phyloP scores from a whole-genome alignment of 2,888 invertebrate genomes.

The Byasa hedistus region DNA sequence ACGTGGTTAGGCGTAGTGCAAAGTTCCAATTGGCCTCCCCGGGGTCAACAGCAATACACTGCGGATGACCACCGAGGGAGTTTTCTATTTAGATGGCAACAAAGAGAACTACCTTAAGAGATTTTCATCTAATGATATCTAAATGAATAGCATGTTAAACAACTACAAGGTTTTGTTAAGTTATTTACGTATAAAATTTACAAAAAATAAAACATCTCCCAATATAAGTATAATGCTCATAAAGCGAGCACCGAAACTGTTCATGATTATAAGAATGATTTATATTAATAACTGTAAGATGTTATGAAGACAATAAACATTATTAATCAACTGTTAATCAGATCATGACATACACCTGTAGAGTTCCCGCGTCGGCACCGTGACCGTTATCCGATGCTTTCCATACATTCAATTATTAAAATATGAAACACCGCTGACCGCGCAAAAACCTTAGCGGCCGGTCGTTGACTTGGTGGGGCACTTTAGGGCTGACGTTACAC shows the following conservation, averaged over 20 bases:
- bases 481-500: slow-evolving; percentile 74
- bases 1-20: too few relatives aligned
- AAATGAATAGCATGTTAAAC: too few relatives aligned
- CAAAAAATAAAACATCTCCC: not conserved
- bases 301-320: slow-evolving; percentile 3
- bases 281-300: not conserved
- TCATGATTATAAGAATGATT: not conserved
- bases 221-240: not conserved
- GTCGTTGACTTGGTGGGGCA: slow-evolving; percentile 75
- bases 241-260: not conserved
- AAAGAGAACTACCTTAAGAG: too few relatives aligned
- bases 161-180: too few relatives aligned
- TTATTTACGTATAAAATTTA: not conserved
- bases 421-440: slow-evolving; percentile 66
- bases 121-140: too few relatives aligned
- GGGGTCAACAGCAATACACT: too few relatives aligned
- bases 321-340: not conserved
- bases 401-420: slow-evolving; percentile 75
- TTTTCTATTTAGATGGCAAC: too few relatives aligned
- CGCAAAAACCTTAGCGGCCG: slow-evolving; percentile 72
- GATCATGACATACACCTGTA: not conserved
- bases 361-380: slow-evolving; percentile 11
- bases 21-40: too few relatives aligned
- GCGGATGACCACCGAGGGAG: too few relatives aligned
- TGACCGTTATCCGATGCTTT: slow-evolving; percentile 55